Base-by-base conservation (phyloP, 1,140 invertebrate genomes). In the Parapsyche elsis region DNA sequence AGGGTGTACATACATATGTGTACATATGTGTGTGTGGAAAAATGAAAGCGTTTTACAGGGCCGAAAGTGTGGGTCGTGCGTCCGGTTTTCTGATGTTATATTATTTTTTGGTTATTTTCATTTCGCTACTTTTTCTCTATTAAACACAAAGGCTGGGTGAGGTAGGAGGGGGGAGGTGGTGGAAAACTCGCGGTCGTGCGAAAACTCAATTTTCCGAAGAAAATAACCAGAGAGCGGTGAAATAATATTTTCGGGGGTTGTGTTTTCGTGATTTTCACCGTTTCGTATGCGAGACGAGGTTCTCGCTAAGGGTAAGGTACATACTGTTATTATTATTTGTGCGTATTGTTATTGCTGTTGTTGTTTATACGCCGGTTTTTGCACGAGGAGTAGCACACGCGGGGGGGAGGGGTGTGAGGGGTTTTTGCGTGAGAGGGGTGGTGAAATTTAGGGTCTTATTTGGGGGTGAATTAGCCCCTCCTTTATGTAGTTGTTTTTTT, bases 11-110 rank as follows among this genome's bases (percentile, higher is more conserved):
- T 16, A 61, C 16, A 16, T 24, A 10, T 21, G 10, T 24, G 21
- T 21, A 21, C 59, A 61, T 10, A 21, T 21, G 16, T 24, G n/a
- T 19, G 73, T 49, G 57, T 38, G 53, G 57, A 64, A 64, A 77
- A 77, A 77, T 64, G 75, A 77, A 77, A 77, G 75, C 75, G 75
- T 67, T 77, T 77, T 77, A 77, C 12, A 77, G 57, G 30, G 14
- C 24, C 9, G 26, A 53, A 53, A 53, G 49, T 10, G 49, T 53
- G 16, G 49, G 49, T 16, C 16, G 30, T 38, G 30, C 30, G 1
- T 38, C 1, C 30, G 30, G 30, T 38, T 38, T 38, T 38, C 30
- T 4, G 1, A 38, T 1, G 30, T 38, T 38, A 38, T 38, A 7
- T 38, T 38, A 38, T 38, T 38, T 38, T 38, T 38, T 7, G 1